Conservation (phyloP, 2,888 invertebrate genomes). For the Stenodema calcarata region DNA sequence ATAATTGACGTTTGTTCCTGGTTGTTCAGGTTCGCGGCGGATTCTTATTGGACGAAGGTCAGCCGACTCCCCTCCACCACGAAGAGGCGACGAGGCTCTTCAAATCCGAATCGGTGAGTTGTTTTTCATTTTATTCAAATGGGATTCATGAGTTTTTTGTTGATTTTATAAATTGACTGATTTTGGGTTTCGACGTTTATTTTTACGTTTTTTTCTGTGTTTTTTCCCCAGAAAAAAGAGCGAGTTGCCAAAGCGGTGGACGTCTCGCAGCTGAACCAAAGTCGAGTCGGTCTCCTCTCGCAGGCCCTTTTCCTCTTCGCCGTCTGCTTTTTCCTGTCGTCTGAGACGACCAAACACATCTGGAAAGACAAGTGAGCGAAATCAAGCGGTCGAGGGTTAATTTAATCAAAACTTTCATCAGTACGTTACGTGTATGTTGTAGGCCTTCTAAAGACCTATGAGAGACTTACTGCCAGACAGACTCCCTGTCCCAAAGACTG, state of each 20-base stretch:
- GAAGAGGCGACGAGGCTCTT: conserved; percentile 47
- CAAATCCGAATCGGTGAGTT: conserved; percentile 46
- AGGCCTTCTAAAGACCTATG: no score
- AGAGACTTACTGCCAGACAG: no score
- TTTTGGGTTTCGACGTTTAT: no score
- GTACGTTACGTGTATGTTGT: no score
- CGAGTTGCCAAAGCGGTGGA: conserved; percentile 65
- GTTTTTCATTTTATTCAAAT: no score
- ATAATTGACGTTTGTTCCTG: neutral
- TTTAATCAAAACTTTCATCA: no score
- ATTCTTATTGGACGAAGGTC: conserved; percentile 71
- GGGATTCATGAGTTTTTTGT: no score
- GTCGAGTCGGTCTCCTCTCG: conserved; percentile 83
- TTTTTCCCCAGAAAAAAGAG: conserved; percentile 31
- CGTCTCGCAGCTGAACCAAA: conserved; percentile 88
- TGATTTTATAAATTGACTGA: no score
- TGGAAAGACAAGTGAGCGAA: conserved; percentile 83
- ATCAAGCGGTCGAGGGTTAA: no score
- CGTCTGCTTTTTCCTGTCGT: conserved; percentile 86
- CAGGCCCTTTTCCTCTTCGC: conserved; percentile 91
- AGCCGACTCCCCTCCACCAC: neutral
- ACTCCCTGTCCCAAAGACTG: no score
- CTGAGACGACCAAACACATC: conserved; percentile 77
- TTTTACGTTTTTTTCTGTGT: neutral
- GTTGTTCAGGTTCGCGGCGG: conserved; percentile 77